Conservation (phyloP, 2,888 invertebrate genomes). For the Drosophila putrida region DNA sequence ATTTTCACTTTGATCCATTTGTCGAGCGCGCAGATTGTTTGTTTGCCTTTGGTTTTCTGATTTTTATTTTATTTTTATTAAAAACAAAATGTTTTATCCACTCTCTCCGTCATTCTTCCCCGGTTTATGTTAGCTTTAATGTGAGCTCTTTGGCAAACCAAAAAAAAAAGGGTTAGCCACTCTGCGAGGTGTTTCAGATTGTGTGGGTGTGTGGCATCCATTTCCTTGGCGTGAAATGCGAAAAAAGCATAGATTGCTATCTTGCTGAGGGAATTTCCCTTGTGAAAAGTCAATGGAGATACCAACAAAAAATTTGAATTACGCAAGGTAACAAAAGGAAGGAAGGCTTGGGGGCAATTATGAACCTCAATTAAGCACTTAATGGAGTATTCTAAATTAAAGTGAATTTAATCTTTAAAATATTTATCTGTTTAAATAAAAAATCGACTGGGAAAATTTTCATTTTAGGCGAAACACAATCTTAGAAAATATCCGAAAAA, state of each 20-base stretch:
- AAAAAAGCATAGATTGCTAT: slow-evolving; percentile 36
- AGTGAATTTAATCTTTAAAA: slow-evolving; percentile 11
- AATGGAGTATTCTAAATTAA: slow-evolving; percentile 32
- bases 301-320: slow-evolving; percentile 29
- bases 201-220: slow-evolving; percentile 24
- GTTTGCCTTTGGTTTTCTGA: slow-evolving; percentile 52
- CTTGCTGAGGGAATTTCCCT: slow-evolving; percentile 38
- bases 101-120: slow-evolving; percentile 34
- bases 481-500: too few relatives aligned
- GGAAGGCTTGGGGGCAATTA: slow-evolving; percentile 26
- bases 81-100: slow-evolving; percentile 76
- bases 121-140: slow-evolving; percentile 52
- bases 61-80: slow-evolving; percentile 63
- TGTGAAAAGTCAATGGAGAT: slow-evolving; percentile 39
- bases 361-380: slow-evolving; percentile 44
- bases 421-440: background rate
- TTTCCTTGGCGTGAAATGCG: slow-evolving; percentile 42
- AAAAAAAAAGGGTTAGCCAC: slow-evolving; percentile 40
- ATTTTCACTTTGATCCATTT: slow-evolving; percentile 79
- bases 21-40: slow-evolving; percentile 55
- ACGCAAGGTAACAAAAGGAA: slow-evolving; percentile 30
- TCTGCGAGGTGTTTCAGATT: slow-evolving; percentile 11
- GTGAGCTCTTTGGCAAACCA: slow-evolving; percentile 18
- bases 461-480: too few relatives aligned
- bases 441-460: background rate